Conservation (phyloP, 2,888 invertebrate genomes). For the Meteorus cinctellus region DNA sequence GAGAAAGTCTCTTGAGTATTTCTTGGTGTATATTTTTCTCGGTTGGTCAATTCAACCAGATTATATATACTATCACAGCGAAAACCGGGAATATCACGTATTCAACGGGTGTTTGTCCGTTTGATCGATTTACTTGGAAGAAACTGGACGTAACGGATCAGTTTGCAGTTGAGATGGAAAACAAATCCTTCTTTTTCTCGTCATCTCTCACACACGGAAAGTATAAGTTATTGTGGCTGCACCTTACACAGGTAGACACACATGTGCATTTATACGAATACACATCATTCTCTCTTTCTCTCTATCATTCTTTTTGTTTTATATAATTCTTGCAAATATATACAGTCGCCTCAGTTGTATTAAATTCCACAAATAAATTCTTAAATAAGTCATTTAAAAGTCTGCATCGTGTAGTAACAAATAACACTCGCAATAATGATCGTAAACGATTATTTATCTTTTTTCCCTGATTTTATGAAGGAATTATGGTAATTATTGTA, state of each 20-base stretch:
- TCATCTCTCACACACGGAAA: constrained; percentile 53
- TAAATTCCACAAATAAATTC: constrained; percentile 50
- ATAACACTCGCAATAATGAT: constrained; percentile 4
- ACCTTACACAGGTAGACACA: neutral
- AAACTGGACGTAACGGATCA: constrained; percentile 59
- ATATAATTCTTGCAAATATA: constrained; percentile 57
- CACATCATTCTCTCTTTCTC: neutral
- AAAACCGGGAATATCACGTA: constrained; percentile 51
- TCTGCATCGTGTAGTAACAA: constrained; percentile 33
- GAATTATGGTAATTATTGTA: neutral
- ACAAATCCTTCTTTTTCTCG: constrained; percentile 56
- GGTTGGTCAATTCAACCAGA: constrained; percentile 38
- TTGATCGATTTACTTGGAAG: constrained; percentile 59
- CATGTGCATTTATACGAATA: neutral
- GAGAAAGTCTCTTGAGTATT: constrained; percentile 27
- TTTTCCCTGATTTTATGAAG: neutral
- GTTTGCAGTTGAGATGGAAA: constrained; percentile 59
- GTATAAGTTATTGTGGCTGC: constrained; percentile 64
- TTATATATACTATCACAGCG: constrained; percentile 30
- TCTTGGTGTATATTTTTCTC: constrained; percentile 2
- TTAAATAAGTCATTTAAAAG: constrained; percentile 64
- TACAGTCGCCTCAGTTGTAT: constrained; percentile 59
- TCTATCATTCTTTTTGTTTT: constrained; percentile 34
- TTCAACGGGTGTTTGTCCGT: constrained; percentile 50
- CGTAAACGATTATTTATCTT: neutral